Evolutionary conservation across 2,113 vertebrate genomes (phyloP).

Genomic region (Aptenodytes forsteri): DNA sequence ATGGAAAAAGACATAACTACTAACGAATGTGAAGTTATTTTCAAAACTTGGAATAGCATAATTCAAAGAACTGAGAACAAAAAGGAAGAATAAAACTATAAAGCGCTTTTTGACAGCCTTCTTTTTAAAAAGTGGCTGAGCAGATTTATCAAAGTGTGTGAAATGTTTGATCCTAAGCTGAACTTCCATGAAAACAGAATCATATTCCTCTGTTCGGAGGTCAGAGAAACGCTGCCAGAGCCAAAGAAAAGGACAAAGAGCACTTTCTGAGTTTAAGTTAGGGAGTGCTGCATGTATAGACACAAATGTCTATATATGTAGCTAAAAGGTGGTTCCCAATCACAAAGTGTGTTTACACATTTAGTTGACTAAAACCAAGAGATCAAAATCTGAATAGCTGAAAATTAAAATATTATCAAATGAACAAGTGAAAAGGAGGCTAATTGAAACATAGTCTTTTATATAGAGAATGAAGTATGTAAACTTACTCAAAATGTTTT

Average conservation of each 20-base stretch:
- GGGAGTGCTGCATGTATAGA: neutral
- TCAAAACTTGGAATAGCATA: neutral
- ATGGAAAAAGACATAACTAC: constrained; percentile 10
- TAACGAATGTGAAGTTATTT: neutral
- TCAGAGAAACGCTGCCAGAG: neutral
- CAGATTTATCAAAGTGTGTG: constrained; percentile 29
- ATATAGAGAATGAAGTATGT: neutral
- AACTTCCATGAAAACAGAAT: constrained; percentile 43
- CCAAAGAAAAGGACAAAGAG: constrained; percentile 2
- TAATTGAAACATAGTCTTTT: neutral
- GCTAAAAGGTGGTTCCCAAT: neutral
- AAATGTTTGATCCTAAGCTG: constrained; percentile 43
- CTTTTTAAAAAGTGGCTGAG: neutral
- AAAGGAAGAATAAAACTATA: neutral
- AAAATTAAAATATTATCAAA: neutral
- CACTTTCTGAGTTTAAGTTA: neutral
- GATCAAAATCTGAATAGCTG: neutral
- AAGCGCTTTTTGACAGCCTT: neutral
- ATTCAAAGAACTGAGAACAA: constrained; percentile 36
- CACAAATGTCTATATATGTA: neutral
- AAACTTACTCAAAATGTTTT: neutral
- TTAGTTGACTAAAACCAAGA: neutral
- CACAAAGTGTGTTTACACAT: neutral
- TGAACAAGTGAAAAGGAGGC: neutral
- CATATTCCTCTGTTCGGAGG: neutral